A percentile compares a stretch with the other conserved stretches of the same genome.
Conservation (phyloP, 2,113 vertebrate genomes). For the Melanocharis versteri region DNA sequence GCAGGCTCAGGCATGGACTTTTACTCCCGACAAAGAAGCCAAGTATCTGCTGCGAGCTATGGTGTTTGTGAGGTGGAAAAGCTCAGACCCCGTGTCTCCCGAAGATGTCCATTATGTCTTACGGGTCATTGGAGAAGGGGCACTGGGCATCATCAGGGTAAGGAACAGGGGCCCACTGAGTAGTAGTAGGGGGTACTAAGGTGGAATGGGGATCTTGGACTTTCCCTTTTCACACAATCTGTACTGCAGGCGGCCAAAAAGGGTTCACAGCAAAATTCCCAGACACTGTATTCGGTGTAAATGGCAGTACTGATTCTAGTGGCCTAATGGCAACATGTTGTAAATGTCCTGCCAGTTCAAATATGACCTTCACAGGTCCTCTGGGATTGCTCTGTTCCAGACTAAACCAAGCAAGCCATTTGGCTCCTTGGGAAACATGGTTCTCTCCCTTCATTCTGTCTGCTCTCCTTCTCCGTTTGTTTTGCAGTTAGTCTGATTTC, state of each 20-base stretch:
- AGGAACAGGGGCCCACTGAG: neutral
- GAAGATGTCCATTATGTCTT: constrained; percentile 68
- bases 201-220: neutral
- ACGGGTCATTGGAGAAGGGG: constrained; percentile 77
- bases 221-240: neutral
- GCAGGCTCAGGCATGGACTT: constrained; percentile 86
- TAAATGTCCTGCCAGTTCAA: neutral
- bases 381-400: neutral
- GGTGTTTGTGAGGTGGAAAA: constrained; percentile 74
- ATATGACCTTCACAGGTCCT: neutral
- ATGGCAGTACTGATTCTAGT: neutral
- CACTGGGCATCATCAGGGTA: constrained; percentile 73
- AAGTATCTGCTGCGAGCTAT: constrained; percentile 75
- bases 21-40: constrained; percentile 79
- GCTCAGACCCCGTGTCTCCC: neutral
- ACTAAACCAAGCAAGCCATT: neutral
- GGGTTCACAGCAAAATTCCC: neutral
- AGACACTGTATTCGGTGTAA: neutral
- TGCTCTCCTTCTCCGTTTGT: neutral
- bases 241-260: neutral
- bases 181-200: neutral
- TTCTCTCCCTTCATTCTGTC: neutral
- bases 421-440: neutral
- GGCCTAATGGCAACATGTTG: neutral
- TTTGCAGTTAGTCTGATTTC: neutral